Conservation (phyloP, 2,797 vertebrate species). For the Channallabes apus region DNA sequence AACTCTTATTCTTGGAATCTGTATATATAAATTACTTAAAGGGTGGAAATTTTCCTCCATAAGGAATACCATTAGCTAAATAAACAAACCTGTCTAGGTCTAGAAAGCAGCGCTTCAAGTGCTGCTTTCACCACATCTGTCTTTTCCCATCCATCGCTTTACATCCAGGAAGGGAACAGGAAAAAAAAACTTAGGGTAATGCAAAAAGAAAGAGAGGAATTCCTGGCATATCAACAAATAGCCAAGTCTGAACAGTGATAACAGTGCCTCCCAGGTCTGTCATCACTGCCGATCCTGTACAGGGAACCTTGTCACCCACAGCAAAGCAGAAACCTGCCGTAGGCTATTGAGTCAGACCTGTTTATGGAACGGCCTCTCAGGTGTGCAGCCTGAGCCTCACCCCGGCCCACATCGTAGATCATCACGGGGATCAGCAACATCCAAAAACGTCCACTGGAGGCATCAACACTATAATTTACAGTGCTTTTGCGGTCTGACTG, state of each 20-base stretch:
- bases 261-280: conserved; percentile 46
- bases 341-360: conserved; percentile 42
- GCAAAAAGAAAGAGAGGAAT: conserved; percentile 41
- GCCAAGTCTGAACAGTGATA: conserved; percentile 53
- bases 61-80: conserved; percentile 43
- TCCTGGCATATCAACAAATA: conserved; percentile 55
- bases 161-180: conserved; percentile 33
- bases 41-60: conserved; percentile 11
- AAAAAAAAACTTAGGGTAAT: conserved; percentile 13
- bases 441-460: conserved; percentile 13
- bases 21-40: conserved; percentile 11
- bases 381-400: conserved; percentile 35
- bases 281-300: conserved; percentile 47
- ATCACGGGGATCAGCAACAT: conserved; percentile 34
- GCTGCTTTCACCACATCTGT: conserved; percentile 50
- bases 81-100: conserved; percentile 40
- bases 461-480: conserved; percentile 38
- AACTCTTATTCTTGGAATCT: not conserved
- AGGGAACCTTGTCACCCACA: conserved; percentile 43
- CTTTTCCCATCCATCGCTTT: conserved; percentile 47
- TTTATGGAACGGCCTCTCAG: conserved; percentile 44
- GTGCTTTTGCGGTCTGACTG: conserved; percentile 42
- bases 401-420: not conserved
- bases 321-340: conserved; percentile 30
- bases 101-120: conserved; percentile 37